Conservation (phyloP, 2,888 invertebrate species). For the Aleiodes testaceus region DNA sequence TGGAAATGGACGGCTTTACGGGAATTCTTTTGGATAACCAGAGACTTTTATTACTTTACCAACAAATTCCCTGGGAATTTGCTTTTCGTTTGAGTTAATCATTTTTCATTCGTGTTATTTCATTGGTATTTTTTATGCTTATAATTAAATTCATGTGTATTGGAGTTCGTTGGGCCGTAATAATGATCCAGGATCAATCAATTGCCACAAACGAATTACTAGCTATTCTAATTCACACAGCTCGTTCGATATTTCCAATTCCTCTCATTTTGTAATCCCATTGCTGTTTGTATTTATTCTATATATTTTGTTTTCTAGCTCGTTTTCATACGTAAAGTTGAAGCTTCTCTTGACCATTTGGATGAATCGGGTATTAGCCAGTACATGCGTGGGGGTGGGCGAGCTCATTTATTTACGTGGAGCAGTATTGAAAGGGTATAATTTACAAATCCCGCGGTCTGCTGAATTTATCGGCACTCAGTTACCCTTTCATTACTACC, state of each 20-base stretch:
- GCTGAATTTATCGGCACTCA: conserved; percentile 73
- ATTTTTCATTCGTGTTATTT: no score
- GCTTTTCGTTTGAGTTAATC: no score
- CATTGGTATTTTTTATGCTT: not conserved
- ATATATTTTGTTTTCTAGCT: not conserved
- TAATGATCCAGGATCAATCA: conserved; percentile 22
- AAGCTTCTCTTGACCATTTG: conserved; percentile 1
- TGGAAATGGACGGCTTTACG: no score
- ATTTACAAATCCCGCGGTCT: conserved; percentile 73
- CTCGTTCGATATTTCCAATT: not conserved
- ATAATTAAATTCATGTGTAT: conserved; percentile 1
- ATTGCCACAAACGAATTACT: conserved; percentile 13
- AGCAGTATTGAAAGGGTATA: conserved; percentile 72
- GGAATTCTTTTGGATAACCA: no score
- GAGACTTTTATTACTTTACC: no score
- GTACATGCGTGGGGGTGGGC: conserved; percentile 61
- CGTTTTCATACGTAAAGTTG: conserved; percentile 11
- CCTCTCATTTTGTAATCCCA: not conserved
- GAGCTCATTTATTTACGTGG: conserved; percentile 69
- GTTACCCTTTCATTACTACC: conserved; percentile 72
- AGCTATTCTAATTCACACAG: not conserved
- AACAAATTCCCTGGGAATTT: no score
- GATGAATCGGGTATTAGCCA: conserved; percentile 52
- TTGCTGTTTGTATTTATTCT: not conserved
- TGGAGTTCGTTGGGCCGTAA: not conserved